These are phyloP conservation scores for Tachuris rubrigastra DNA, from an alignment of 2,113 vertebrate species.

Conservation along the genomic window DNA sequence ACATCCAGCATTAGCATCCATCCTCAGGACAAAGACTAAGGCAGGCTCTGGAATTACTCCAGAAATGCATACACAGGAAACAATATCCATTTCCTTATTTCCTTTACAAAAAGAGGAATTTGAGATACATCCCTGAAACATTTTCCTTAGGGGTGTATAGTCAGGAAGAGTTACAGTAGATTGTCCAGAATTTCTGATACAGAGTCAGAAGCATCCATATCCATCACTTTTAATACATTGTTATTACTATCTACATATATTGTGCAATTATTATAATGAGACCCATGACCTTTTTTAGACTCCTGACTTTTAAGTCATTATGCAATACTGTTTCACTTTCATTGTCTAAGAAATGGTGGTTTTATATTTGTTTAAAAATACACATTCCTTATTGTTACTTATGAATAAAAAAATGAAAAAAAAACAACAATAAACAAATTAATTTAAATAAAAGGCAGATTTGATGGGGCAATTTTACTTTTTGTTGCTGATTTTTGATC, in stretches of 20 bases:
- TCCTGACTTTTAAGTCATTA: constrained; percentile 9
- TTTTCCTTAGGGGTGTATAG: neutral
- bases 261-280: neutral
- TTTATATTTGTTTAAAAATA: neutral
- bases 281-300: neutral
- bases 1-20: neutral
- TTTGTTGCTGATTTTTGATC: neutral
- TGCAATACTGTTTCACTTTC: neutral
- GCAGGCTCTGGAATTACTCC: neutral
- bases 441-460: neutral
- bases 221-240: neutral
- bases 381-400: neutral
- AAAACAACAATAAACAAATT: neutral
- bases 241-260: neutral
- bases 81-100: neutral
- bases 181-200: neutral
- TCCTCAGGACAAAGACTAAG: neutral
- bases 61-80: neutral
- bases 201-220: neutral
- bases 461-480: neutral
- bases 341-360: neutral
- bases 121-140: neutral
- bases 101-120: neutral
- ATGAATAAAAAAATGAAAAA: neutral
- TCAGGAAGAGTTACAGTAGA: neutral